These are phyloP conservation scores for Zosterops borbonicus DNA, from an alignment of 2,113 vertebrate species.

Conservation along the genomic window DNA sequence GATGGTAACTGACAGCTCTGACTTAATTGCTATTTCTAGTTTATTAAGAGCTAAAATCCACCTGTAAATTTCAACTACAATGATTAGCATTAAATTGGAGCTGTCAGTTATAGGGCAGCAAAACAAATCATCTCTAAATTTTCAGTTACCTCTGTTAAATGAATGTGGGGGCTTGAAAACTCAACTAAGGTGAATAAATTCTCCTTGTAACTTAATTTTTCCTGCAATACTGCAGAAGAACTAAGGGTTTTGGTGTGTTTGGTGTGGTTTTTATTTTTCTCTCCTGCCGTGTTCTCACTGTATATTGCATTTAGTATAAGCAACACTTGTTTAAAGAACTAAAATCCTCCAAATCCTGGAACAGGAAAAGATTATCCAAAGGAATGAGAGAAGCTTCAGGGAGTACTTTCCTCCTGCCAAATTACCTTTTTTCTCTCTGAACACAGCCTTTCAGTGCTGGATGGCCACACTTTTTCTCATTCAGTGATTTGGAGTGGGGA, in stretches of 20 bases:
- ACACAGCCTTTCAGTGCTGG: not conserved
- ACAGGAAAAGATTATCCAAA: not conserved
- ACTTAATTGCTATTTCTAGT: not conserved
- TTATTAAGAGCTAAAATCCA: not conserved
- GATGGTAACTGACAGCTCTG: not conserved
- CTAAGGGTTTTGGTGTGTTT: not conserved
- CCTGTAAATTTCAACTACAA: not conserved
- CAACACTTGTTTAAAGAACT: not conserved
- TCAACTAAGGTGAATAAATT: not conserved
- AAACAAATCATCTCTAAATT: fast-evolving
- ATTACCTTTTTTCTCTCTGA: not conserved
- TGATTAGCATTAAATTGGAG: not conserved
- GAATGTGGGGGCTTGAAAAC: not conserved
- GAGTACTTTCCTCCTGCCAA: not conserved
- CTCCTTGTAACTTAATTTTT: not conserved
- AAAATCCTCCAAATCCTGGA: not conserved
- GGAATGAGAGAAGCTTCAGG: not conserved
- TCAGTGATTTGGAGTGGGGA: not conserved
- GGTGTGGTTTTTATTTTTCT: not conserved
- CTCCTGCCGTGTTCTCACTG: not conserved
- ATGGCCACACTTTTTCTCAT: not conserved
- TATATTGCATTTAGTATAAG: not conserved
- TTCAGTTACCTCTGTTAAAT: not conserved
- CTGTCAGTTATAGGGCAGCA: not conserved
- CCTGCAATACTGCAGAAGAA: not conserved